phyloP scores from a whole-genome alignment of 2,888 invertebrate genomes.

The Drosophila lutescens region DNA sequence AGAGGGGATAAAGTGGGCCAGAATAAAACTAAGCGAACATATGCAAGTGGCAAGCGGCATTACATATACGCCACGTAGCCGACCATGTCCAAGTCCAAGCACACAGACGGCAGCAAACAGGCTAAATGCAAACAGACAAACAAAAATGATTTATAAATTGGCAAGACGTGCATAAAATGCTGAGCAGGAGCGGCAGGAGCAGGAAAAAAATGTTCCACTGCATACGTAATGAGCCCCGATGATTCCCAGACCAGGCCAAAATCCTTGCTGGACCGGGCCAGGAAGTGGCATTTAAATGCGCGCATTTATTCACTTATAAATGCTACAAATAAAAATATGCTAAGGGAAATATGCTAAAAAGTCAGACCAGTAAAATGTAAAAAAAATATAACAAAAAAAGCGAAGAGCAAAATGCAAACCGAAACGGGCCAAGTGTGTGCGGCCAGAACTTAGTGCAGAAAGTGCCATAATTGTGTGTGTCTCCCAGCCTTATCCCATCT shows the following conservation, averaged over 20 bases:
- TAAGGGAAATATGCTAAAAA: conserved; percentile 73
- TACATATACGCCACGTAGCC: conserved; percentile 69
- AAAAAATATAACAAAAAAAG: conserved; percentile 2
- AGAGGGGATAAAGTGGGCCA: conserved; percentile 4
- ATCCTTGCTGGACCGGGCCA: conserved; percentile 44
- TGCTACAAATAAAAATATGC: conserved; percentile 78
- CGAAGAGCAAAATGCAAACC: conserved; percentile 55
- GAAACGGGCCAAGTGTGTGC: conserved; percentile 74
- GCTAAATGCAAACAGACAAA: conserved; percentile 74
- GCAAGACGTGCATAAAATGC: conserved; percentile 82
- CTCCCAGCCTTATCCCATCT: conserved; percentile 41
- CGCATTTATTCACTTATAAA: conserved; percentile 80
- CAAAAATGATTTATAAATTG: conserved; percentile 83
- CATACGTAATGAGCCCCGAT: conserved; percentile 73
- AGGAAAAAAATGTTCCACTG: conserved; percentile 68
- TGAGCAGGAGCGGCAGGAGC: conserved; percentile 53
- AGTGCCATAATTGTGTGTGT: conserved; percentile 34
- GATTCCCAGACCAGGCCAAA: conserved; percentile 26
- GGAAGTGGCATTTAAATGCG: conserved; percentile 77
- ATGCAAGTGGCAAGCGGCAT: conserved; percentile 44
- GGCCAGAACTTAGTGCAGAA: conserved; percentile 59
- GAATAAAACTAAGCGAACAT: conserved; percentile 33
- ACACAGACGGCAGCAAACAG: conserved; percentile 53
- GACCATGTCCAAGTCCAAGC: conserved; percentile 54
- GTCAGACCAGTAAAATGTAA: conserved; percentile 41